Conservation (phyloP, 2,113 vertebrate species). For the Istiophorus platypterus region DNA sequence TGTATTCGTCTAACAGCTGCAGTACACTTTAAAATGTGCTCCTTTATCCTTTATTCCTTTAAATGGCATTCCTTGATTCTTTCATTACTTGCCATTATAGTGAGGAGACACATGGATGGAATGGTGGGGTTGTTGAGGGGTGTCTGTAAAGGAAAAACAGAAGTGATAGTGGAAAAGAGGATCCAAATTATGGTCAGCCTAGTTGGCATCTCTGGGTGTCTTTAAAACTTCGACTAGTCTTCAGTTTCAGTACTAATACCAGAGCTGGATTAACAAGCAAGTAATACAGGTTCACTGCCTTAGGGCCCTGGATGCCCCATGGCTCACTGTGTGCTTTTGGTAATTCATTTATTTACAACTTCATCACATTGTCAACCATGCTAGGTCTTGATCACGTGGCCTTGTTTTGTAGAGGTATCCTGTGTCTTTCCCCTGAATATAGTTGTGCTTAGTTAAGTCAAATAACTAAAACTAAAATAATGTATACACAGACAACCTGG, state of each 20-base stretch:
- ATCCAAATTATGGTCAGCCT: not conserved
- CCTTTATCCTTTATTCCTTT: too few species aligned
- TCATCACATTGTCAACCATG: not conserved
- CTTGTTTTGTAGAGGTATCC: too few species aligned
- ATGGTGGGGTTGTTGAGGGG: not conserved
- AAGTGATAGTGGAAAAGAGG: not conserved
- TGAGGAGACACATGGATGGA: constrained; percentile 26
- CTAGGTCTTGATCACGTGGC: not conserved
- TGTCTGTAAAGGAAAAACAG: not conserved
- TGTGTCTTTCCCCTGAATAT: too few species aligned
- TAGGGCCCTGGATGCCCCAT: too few species aligned
- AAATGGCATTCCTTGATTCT: constrained; percentile 60
- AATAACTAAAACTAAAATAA: too few species aligned
- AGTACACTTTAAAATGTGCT: constrained; percentile 51
- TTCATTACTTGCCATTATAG: constrained; percentile 35
- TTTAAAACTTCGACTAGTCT: not conserved
- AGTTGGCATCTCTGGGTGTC: not conserved
- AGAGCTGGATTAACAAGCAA: not conserved
- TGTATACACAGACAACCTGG: too few species aligned
- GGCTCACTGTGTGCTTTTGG: not conserved
- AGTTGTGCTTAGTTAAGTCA: too few species aligned
- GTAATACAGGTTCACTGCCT: too few species aligned
- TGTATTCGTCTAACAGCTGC: constrained; percentile 56
- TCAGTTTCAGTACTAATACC: not conserved
- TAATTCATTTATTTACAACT: not conserved